phyloP scores from a whole-genome alignment of 2,888 invertebrate genomes.

The Pyrocoelia pectoralis region DNA sequence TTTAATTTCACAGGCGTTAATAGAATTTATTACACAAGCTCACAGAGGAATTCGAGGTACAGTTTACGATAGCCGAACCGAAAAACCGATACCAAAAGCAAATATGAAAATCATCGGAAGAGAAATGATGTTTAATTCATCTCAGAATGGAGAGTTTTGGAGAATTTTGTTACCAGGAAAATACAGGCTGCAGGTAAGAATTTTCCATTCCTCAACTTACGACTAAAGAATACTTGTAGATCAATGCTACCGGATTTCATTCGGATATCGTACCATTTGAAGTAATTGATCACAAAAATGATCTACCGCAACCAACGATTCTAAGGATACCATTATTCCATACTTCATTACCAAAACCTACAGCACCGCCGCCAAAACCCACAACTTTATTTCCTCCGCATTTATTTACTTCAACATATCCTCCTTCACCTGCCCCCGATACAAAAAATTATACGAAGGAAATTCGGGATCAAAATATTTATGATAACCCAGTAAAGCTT shows the following conservation, averaged over 20 bases:
- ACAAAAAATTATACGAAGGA: neutral
- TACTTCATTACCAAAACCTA: conserved; percentile 18
- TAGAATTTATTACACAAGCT: conserved; percentile 65
- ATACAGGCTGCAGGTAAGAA: conserved; percentile 64
- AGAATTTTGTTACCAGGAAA: conserved; percentile 68
- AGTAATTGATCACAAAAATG: conserved; percentile 13
- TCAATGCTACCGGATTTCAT: conserved; percentile 33
- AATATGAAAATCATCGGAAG: conserved; percentile 64
- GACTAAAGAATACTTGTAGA: conserved; percentile 22
- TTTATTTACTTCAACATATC: neutral
- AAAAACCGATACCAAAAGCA: conserved; percentile 61
- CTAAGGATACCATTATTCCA: conserved; percentile 20
- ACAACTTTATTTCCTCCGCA: neutral
- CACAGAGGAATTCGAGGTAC: conserved; percentile 68
- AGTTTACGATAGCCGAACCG: conserved; percentile 61
- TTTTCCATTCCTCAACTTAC: neutral
- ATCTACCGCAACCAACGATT: conserved; percentile 21
- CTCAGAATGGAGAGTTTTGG: conserved; percentile 71
- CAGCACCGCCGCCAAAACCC: conserved; percentile 5
- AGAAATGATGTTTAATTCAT: conserved; percentile 65
- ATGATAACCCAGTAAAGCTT: neutral
- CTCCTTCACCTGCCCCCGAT: neutral
- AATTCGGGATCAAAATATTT: neutral
- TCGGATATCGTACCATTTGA: conserved; percentile 18
- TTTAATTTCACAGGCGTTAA: conserved; percentile 59